Percentiles rank a stretch among this genome's conserved stretches.
These are phyloP conservation scores for Chauna torquata DNA, from an alignment of 2,113 vertebrate species.

Conservation along the genomic window DNA sequence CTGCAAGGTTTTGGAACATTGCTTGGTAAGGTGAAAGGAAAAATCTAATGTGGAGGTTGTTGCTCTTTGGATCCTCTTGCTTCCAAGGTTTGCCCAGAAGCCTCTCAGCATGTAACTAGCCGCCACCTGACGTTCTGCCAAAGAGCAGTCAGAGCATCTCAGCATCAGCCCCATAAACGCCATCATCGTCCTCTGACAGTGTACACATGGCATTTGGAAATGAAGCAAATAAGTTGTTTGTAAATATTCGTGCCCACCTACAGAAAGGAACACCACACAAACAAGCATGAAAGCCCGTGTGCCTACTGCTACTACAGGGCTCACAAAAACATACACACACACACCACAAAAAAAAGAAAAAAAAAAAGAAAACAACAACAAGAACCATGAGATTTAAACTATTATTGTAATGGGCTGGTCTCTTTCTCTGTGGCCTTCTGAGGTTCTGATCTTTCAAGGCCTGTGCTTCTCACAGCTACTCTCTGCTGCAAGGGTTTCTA, in stretches of 20 bases:
- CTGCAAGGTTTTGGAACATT: neutral
- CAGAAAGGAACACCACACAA: neutral
- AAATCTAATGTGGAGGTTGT: neutral
- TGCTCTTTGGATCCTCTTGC: neutral
- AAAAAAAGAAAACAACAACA: too few species aligned
- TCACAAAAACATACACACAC: neutral
- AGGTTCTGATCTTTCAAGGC: neutral
- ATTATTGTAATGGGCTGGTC: neutral
- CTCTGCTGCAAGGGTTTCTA: neutral
- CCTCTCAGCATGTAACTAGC: neutral
- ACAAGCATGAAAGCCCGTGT: neutral
- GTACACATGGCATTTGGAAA: neutral
- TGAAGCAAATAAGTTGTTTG: neutral
- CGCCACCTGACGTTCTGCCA: rapidly evolving
- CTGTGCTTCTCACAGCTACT: neutral
- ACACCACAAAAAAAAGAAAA: too few species aligned
- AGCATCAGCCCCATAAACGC: too few species aligned
- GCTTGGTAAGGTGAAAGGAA: neutral
- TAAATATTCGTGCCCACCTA: neutral
- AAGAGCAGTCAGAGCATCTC: neutral
- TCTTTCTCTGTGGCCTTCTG: neutral
- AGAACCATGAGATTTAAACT: neutral
- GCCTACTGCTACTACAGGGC: neutral
- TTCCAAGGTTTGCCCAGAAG: neutral
- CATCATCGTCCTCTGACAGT: rapidly evolving